A percentile compares a stretch with the other conserved stretches of the same genome.
Evolutionary conservation across 2,888 invertebrate genomes (phyloP).

Genomic region (Diploptera punctata): DNA sequence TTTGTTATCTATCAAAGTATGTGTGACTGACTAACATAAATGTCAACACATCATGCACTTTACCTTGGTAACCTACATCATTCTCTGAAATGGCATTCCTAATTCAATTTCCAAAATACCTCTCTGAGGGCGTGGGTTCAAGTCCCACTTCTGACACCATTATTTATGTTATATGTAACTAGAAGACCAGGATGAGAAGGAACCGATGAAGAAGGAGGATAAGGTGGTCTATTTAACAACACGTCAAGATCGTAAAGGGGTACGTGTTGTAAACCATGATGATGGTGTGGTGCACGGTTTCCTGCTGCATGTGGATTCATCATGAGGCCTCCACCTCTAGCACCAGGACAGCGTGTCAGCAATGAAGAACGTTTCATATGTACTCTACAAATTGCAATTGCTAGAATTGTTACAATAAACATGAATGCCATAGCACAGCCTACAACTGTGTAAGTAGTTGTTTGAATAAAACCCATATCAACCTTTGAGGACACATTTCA

Average conservation of each 20-base stretch:
- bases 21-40: no score
- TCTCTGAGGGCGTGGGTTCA: no score
- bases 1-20: no score
- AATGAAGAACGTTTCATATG: slow-evolving; percentile 54
- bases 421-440: slow-evolving; percentile 58
- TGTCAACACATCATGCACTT: no score
- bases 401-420: slow-evolving; percentile 55
- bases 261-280: slow-evolving; percentile 31
- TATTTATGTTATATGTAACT: slow-evolving; percentile 56
- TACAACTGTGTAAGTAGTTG: slow-evolving; percentile 56
- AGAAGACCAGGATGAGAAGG: slow-evolving; percentile 48
- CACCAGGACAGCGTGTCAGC: slow-evolving; percentile 48
- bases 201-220: slow-evolving; percentile 18
- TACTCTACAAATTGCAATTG: slow-evolving; percentile 56
- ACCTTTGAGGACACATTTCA: no score
- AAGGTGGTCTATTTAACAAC: slow-evolving; percentile 47
- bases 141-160: no score
- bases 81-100: no score
- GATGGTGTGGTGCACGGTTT: slow-evolving; percentile 38
- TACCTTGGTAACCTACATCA: no score
- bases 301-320: slow-evolving; percentile 2
- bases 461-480: slow-evolving; percentile 55
- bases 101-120: no score
- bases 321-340: slow-evolving; percentile 14
- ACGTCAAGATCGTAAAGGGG: slow-evolving; percentile 51